Base-by-base conservation (phyloP, 1,140 invertebrate species). In the Leucophenga varia region DNA sequence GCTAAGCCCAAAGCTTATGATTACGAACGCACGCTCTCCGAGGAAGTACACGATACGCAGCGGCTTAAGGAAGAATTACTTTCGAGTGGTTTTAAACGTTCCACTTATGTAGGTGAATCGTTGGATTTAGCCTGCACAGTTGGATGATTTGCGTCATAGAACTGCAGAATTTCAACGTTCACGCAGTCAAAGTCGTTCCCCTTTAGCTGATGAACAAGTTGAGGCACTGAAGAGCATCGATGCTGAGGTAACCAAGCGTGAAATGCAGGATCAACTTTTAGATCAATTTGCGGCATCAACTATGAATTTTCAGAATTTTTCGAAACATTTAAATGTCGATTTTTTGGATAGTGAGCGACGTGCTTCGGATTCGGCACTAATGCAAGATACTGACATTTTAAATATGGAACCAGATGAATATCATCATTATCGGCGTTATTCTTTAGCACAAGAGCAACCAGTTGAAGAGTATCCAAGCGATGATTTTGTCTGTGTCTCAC, bases 401-500 rank as follows among this genome's bases (percentile, higher is more conserved):
- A 48, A 71, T 1, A 9, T 74, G 13, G 71, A 74, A 7, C 68
- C 67, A 0, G 71, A 74, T 14, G 71, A 74, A 14, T 74, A 74
- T 47, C 71, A 74, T 49, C 71, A 74, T 21, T 74, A 59, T 30
- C 46, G 71, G 1, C 59, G 71, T 21, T 74, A 61, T 13, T 74
- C 71, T 1, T 39, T 74, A 17, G 57, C 63, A 7, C 71, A 74
- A 46, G 71, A 74, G 41, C 55, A 69, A 16, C 67, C 61, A 0
- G 55, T 67, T 2, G 71, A 74, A 47, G 61, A 72, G 31, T 74
- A 74, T 48, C 71, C 71, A 0, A 69, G 45, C 20, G 68, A 74
- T 42, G 71, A 74, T 13, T 74, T 47, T 16, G 55, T 74, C 7
- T 74, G 56, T 25, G 60, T 73, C 12, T 67, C 70, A 0, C 60